Conservation (phyloP, 2,888 invertebrate genomes). For the Cephus spinipes region DNA sequence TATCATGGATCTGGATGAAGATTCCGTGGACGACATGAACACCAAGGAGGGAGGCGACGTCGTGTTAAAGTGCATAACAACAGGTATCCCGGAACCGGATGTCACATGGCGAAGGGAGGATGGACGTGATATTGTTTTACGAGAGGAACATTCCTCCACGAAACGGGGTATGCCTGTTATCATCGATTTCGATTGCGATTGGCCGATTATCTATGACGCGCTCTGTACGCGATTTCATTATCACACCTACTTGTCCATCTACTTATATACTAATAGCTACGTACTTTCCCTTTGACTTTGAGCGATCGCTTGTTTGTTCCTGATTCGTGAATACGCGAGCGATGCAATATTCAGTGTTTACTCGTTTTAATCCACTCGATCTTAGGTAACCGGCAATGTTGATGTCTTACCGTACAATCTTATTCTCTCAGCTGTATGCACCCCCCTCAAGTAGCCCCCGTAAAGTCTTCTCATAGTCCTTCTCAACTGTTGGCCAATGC, state of each 20-base stretch:
- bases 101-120: slow-evolving; percentile 83
- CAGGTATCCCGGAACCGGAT: slow-evolving; percentile 81
- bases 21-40: slow-evolving; percentile 77
- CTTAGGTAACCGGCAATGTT: not conserved
- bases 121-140: slow-evolving; percentile 78
- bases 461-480: not conserved
- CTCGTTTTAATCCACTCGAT: not conserved
- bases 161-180: not conserved
- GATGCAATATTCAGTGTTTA: not conserved
- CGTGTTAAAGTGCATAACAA: slow-evolving; percentile 79
- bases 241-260: not conserved
- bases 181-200: not conserved
- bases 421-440: not conserved
- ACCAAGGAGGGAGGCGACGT: slow-evolving; percentile 83
- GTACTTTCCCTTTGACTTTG: not conserved
- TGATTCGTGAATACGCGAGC: not conserved
- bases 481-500: not conserved
- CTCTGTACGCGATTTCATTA: not conserved
- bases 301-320: not conserved
- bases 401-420: not conserved
- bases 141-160: slow-evolving; percentile 69
- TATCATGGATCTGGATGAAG: slow-evolving; percentile 77
- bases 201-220: not conserved
- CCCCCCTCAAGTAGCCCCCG: not conserved
- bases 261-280: not conserved